These are phyloP conservation scores for Calosoma granatense DNA, from an alignment of 1,140 invertebrate genomes.

Conservation along the genomic window DNA sequence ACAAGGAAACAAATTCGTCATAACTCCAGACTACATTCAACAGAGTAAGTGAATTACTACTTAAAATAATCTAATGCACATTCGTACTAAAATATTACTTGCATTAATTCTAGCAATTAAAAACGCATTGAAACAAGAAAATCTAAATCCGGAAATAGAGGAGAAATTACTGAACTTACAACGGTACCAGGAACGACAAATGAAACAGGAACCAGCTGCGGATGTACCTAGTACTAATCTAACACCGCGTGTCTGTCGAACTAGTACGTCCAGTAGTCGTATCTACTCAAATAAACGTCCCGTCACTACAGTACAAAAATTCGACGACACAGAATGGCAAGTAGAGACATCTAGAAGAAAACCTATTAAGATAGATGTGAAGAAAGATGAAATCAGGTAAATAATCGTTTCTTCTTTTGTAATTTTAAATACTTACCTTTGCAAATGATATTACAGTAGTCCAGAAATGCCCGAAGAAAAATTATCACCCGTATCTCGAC, in stretches of 20 bases:
- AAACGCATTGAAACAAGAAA: constrained; percentile 73
- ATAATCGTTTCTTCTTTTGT: too few species aligned
- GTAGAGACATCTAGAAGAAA: constrained; percentile 41
- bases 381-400: constrained; percentile 3
- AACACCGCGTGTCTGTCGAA: constrained; percentile 19
- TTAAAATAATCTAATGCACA: constrained; percentile 30
- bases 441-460: constrained; percentile 13
- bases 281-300: constrained; percentile 25
- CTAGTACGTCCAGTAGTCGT: constrained; percentile 16
- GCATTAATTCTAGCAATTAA: constrained; percentile 59
- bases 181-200: constrained; percentile 73
- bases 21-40: constrained; percentile 81
- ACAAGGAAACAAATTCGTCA: constrained; percentile 49
- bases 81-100: not conserved
- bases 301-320: constrained; percentile 28
- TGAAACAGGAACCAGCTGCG: constrained; percentile 42
- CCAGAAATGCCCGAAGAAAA: constrained; percentile 24
- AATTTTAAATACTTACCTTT: not conserved
- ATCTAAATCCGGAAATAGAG: constrained; percentile 85
- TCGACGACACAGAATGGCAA: constrained; percentile 46
- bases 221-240: constrained; percentile 14
- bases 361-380: constrained; percentile 9
- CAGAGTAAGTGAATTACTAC: constrained; percentile 53
- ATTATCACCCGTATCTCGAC: constrained; percentile 19
- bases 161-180: constrained; percentile 83